Percentiles rank a stretch among this genome's conserved stretches.
These are phyloP conservation scores for Colostygia pectinataria DNA, from an alignment of 2,888 invertebrate genomes.

Conservation along the genomic window DNA sequence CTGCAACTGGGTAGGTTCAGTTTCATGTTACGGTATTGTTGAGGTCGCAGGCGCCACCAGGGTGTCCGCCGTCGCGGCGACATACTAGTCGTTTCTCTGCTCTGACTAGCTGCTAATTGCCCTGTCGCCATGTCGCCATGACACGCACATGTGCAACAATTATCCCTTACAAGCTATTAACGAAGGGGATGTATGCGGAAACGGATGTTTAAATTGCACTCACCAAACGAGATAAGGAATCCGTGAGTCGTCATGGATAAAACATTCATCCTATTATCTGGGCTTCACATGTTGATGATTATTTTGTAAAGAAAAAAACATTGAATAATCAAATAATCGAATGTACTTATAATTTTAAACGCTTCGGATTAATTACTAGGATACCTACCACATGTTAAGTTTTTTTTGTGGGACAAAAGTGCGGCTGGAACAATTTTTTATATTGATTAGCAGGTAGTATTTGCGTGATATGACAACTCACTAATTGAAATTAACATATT, in stretches of 20 bases:
- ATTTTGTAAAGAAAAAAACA: background rate
- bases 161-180: constrained; percentile 80
- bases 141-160: constrained; percentile 78
- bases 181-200: constrained; percentile 74
- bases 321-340: too few species aligned
- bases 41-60: constrained; percentile 26
- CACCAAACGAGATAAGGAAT: constrained; percentile 69
- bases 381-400: too few species aligned
- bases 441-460: too few species aligned
- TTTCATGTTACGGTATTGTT: constrained; percentile 52
- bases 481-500: too few species aligned
- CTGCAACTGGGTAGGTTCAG: constrained; percentile 34
- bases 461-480: too few species aligned
- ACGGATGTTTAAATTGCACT: constrained; percentile 82
- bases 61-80: constrained; percentile 47
- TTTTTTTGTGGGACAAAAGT: too few species aligned
- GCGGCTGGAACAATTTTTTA: too few species aligned
- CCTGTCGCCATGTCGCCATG: constrained; percentile 77
- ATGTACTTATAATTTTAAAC: too few species aligned
- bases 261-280: constrained; percentile 26
- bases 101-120: constrained; percentile 69
- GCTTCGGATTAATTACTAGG: too few species aligned
- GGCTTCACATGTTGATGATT: constrained; percentile 13
- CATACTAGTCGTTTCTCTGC: constrained; percentile 46
- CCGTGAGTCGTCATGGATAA: constrained; percentile 43